phyloP scores from a whole-genome alignment of 2,888 invertebrate genomes.

The Ennomos fuscantarius region DNA sequence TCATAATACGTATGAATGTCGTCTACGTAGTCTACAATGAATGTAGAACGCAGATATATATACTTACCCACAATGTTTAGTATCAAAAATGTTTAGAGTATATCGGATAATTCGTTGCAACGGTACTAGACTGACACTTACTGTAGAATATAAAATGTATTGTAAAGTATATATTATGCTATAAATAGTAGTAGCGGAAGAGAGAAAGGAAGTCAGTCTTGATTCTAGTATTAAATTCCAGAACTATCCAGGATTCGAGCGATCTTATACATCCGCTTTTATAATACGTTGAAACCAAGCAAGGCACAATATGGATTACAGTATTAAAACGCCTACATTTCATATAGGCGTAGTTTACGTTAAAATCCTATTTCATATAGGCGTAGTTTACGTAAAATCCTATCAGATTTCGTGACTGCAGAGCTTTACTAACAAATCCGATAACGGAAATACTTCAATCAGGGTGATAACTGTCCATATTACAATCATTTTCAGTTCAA shows the following conservation, averaged over 20 bases:
- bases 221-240: conserved; percentile 22
- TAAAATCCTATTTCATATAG: conserved; percentile 11
- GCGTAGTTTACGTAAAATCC: conserved; percentile 6
- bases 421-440: background rate
- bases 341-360: conserved; percentile 10
- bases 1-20: conserved; percentile 7
- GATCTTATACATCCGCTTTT: conserved; percentile 10
- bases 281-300: conserved; percentile 26
- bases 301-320: conserved; percentile 36
- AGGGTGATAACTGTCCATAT: background rate
- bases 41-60: background rate
- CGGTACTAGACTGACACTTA: conserved; percentile 16
- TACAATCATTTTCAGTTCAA: background rate
- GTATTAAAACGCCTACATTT: conserved; percentile 14
- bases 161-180: background rate
- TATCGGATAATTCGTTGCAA: conserved; percentile 22
- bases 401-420: conserved; percentile 4
- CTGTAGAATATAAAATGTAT: conserved; percentile 2
- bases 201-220: conserved; percentile 35
- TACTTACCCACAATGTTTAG: conserved; percentile 5
- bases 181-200: conserved; percentile 23
- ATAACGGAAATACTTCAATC: background rate
- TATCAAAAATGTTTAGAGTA: conserved; percentile 13
- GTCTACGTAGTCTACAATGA: background rate
- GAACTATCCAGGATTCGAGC: conserved; percentile 10